Evolutionary conservation across 2,888 invertebrate species (phyloP).

Genomic region (Cartodere bifasciata): DNA sequence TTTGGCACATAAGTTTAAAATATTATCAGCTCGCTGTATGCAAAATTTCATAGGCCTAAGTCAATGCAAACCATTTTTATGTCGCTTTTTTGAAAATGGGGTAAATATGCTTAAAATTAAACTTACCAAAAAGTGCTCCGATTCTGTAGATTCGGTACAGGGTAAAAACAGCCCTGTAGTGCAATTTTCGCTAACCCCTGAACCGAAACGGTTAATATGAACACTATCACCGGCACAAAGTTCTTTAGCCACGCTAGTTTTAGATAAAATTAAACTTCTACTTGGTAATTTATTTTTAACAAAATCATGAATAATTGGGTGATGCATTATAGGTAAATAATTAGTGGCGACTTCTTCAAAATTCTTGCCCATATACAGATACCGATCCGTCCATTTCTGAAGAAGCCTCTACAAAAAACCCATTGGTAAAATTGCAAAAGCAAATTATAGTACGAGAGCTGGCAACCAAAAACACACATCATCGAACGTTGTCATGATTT

Average conservation of each 20-base stretch:
- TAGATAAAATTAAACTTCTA: constrained; percentile 5
- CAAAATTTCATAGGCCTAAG: no score
- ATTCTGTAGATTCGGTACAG: no score
- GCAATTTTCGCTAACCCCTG: constrained; percentile 37
- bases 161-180: constrained; percentile 33
- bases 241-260: constrained; percentile 48
- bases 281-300: constrained; percentile 15
- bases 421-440: constrained; percentile 12
- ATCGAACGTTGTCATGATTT: no score
- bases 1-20: no score
- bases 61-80: no score
- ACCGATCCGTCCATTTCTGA: constrained; percentile 41
- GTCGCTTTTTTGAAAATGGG: no score
- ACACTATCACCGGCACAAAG: constrained; percentile 75
- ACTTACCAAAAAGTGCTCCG: no score
- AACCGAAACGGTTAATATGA: constrained; percentile 35
- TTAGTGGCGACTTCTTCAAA: constrained; percentile 31
- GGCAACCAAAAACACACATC: no score
- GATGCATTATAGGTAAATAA: constrained; percentile 26
- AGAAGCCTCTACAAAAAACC: constrained; percentile 16
- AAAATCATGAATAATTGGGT: constrained; percentile 21
- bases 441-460: no score
- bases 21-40: no score
- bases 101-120: no score
- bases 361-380: constrained; percentile 42